These are phyloP conservation scores for Zootoca vivipara DNA, from an alignment of 2,113 vertebrate genomes.

Conservation along the genomic window DNA sequence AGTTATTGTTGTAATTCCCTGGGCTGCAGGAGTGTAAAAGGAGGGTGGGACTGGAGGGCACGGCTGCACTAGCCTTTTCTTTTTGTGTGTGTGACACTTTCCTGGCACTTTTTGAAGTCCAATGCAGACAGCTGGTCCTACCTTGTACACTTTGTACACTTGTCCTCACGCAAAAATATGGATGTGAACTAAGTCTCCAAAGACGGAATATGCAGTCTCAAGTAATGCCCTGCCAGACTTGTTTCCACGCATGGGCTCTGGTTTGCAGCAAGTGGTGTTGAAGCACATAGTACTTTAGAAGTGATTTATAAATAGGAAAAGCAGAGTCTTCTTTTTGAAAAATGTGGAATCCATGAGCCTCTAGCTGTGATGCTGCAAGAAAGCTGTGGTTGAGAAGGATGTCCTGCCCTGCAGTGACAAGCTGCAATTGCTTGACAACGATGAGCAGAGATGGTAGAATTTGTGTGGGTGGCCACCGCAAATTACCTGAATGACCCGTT, in stretches of 20 bases:
- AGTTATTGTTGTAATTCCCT: background rate
- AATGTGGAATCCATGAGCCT: background rate
- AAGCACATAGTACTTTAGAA: background rate
- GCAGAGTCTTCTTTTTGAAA: background rate
- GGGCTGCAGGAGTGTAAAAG: background rate
- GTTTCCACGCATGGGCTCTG: background rate
- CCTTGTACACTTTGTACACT: background rate
- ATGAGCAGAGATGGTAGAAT: background rate
- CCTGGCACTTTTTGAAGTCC: background rate
- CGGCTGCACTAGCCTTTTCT: background rate
- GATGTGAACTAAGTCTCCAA: background rate
- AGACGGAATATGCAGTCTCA: background rate
- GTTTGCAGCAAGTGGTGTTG: background rate
- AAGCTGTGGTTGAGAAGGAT: background rate
- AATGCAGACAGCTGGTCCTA: no score
- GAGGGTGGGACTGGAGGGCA: background rate
- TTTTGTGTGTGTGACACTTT: background rate
- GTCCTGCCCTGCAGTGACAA: background rate
- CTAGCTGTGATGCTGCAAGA: background rate
- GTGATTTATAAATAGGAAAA: background rate
- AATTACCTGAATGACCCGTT: background rate
- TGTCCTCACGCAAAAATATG: background rate
- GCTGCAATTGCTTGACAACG: background rate
- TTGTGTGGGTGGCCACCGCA: background rate
- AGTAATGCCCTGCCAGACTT: background rate